Conservation (phyloP, 2,113 vertebrate genomes). For the Triplophysa dalaica region DNA sequence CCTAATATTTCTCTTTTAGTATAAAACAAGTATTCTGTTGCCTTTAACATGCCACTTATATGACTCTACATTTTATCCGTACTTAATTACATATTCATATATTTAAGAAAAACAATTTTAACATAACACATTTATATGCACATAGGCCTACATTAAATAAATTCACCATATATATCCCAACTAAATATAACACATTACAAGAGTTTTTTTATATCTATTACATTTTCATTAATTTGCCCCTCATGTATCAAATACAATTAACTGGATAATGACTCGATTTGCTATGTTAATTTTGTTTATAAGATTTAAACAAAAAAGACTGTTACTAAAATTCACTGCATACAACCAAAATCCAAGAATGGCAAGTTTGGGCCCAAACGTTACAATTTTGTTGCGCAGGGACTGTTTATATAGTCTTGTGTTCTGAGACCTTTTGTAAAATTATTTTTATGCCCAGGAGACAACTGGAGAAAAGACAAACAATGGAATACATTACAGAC, state of each 20-base stretch:
- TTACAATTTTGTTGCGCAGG: not conserved
- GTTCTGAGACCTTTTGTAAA: conserved; percentile 28
- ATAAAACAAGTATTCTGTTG: no score
- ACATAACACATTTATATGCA: not conserved
- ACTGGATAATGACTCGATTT: not conserved
- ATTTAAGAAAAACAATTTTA: not conserved
- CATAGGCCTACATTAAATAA: not conserved
- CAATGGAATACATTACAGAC: conserved; percentile 88
- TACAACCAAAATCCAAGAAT: not conserved
- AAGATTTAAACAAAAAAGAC: not conserved
- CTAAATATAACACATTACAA: not conserved
- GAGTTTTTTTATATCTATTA: not conserved
- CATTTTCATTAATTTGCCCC: not conserved
- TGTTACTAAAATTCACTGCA: not conserved
- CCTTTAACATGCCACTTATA: no score
- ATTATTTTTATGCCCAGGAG: conserved; percentile 71
- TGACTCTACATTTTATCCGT: not conserved
- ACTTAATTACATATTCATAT: not conserved
- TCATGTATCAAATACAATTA: not conserved
- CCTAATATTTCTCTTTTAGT: no score
- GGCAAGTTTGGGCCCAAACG: not conserved
- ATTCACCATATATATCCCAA: no score
- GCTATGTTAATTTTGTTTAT: not conserved
- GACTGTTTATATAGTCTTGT: not conserved
- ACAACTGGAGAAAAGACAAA: conserved; percentile 88